Conservation (phyloP, 2,113 vertebrate species). For the Trichechus manatus region DNA sequence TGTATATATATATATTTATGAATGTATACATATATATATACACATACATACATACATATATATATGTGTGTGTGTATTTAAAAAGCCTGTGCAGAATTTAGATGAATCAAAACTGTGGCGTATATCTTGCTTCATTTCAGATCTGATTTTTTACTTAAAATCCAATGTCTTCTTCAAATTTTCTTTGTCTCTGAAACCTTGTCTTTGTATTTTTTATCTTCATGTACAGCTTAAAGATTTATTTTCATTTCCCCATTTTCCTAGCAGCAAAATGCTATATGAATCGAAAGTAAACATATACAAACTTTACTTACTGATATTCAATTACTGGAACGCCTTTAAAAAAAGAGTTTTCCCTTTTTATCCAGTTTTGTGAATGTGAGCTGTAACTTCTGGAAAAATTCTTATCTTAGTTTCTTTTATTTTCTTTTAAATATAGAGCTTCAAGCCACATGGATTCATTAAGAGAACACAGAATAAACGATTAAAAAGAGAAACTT, state of each 20-base stretch:
- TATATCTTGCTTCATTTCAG: slow-evolving; percentile 75
- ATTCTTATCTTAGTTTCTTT: background rate
- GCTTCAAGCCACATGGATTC: background rate
- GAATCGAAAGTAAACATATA: slow-evolving; percentile 42
- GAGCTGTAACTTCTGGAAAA: background rate
- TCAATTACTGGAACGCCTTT: slow-evolving; percentile 35
- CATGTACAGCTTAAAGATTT: slow-evolving; percentile 72
- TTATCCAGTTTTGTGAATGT: background rate
- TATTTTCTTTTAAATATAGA: slow-evolving; percentile 18
- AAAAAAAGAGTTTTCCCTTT: background rate
- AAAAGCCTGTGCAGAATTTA: slow-evolving; percentile 73
- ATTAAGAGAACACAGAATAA: background rate
- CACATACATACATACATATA: too few relatives aligned
- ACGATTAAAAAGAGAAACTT: background rate
- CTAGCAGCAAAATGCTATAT: slow-evolving; percentile 70
- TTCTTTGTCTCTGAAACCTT: slow-evolving; percentile 76
- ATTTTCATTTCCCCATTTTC: slow-evolving; percentile 82
- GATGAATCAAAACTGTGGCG: slow-evolving; percentile 67
- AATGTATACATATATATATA: too few relatives aligned
- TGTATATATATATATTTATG: too few relatives aligned
- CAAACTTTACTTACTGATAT: slow-evolving; percentile 48
- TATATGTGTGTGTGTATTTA: background rate
- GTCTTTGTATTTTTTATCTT: slow-evolving; percentile 56
- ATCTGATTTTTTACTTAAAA: slow-evolving; percentile 48
- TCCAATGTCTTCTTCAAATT: slow-evolving; percentile 52